Evolutionary conservation across 92 coral and sea anemone genomes (phyloP).

Genomic region (Metridium senile): DNA sequence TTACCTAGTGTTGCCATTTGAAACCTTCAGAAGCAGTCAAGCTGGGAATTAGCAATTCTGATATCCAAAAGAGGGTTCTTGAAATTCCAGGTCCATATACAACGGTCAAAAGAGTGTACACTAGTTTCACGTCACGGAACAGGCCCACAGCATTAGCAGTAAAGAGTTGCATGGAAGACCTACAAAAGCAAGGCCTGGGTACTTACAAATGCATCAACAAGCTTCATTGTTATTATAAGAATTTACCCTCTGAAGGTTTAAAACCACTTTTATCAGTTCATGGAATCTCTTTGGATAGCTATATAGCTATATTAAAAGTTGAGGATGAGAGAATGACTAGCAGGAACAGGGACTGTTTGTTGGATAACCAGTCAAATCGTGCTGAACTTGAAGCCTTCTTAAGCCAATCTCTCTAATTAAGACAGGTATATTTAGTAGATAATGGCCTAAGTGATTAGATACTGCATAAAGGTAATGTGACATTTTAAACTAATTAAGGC

Average conservation of each 20-base stretch:
- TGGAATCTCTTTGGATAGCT: neutral
- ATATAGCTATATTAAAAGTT: neutral
- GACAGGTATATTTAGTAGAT: neutral
- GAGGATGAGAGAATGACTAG: neutral
- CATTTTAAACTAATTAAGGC: neutral
- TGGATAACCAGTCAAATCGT: neutral
- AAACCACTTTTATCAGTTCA: neutral
- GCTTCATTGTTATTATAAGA: constrained; percentile 51
- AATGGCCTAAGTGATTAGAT: neutral
- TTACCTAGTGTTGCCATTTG: neutral
- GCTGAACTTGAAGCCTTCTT: neutral
- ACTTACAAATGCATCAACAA: constrained; percentile 17
- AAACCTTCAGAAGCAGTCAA: constrained; percentile 35
- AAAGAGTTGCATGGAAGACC: constrained; percentile 48
- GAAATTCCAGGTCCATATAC: constrained; percentile 62
- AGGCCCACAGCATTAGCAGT: constrained; percentile 48
- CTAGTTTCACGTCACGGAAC: constrained; percentile 53
- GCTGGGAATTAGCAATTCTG: constrained; percentile 43
- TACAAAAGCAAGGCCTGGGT: constrained; percentile 19
- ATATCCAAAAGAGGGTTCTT: constrained; percentile 42
- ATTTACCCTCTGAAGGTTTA: constrained; percentile 6
- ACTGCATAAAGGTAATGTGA: neutral
- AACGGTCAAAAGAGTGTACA: constrained; percentile 59
- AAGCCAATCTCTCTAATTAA: neutral
- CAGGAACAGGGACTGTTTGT: neutral